Base-by-base conservation (phyloP, 2,888 invertebrate genomes). In the Alloscopus bannaensis region DNA sequence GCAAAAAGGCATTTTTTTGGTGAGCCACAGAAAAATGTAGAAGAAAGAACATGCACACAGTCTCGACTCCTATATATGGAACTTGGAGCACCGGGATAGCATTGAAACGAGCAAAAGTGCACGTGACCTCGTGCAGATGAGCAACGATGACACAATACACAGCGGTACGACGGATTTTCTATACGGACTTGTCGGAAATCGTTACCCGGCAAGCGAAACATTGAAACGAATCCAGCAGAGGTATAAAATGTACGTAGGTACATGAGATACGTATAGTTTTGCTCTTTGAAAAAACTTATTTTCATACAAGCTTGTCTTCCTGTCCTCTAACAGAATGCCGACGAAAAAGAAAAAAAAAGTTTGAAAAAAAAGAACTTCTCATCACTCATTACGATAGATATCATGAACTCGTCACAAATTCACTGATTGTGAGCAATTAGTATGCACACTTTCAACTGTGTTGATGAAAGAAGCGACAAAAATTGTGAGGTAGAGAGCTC, bases 51-150 rank as follows among this genome's bases (percentile, higher is more conserved):
- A 40, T 36, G 42, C 22, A 42, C 42, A 40, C 26, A n/a, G 36
- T 50, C 50, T 22, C 18, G n/a, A n/a, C n/a, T n/a, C n/a, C n/a
- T n/a, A n/a, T n/a, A n/a, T n/a, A n/a, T n/a, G n/a, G n/a, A n/a
- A n/a, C n/a, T n/a, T n/a, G n/a, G n/a, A n/a, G n/a, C n/a, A n/a
- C n/a, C n/a, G n/a, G n/a, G n/a, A n/a, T n/a, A n/a, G n/a, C n/a
- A n/a, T n/a, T n/a, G 52, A 71, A 60, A 45, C 59, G 60, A 75
- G 75, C 66, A 75, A 75, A 75, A 76, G 68, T 68, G 75, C 75
- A 76, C 75, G 75, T 76, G 75, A 76, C 75, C 75, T 42, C 66
- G 75, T 76, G 60, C 75, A 76, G 68, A 76, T 76, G 59, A 66
- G 66, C 24, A 11, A 64, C 2, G 64, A 64, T 42, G 62, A 62